Percentiles rank a stretch among this genome's conserved stretches.
These are phyloP conservation scores for Drosophila equinoxialis DNA, from an alignment of 1,140 invertebrate species.

Conservation along the genomic window DNA sequence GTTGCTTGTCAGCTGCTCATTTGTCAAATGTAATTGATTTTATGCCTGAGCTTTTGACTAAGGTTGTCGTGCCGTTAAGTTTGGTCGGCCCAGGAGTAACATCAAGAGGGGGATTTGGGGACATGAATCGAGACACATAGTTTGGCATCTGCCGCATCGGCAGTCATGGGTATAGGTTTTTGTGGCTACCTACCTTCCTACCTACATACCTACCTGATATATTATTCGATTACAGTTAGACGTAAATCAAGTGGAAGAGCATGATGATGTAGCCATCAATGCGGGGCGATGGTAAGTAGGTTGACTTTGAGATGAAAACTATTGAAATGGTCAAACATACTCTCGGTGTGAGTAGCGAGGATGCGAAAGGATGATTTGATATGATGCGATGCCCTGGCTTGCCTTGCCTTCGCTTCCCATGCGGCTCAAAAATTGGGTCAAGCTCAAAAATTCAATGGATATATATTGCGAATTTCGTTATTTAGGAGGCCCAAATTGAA, in stretches of 20 bases:
- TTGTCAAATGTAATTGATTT: constrained; percentile 81
- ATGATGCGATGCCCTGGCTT: background rate
- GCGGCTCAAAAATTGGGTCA: background rate
- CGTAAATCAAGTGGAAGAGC: constrained; percentile 80
- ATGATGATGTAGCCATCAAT: constrained; percentile 74
- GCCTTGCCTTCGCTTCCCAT: background rate
- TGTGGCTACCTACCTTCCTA: constrained; percentile 21
- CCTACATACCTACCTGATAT: constrained; percentile 58
- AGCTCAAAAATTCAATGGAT: background rate
- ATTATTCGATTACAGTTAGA: constrained; percentile 80
- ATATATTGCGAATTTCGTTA: too few relatives aligned
- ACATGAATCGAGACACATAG: constrained; percentile 8
- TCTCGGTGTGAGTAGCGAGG: constrained; percentile 9
- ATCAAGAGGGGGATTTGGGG: background rate
- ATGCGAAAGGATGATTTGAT: constrained; percentile 7
- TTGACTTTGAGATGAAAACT: constrained; percentile 47
- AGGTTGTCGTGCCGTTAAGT: constrained; percentile 56
- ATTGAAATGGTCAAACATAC: constrained; percentile 21
- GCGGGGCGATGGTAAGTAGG: constrained; percentile 24
- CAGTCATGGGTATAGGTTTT: constrained; percentile 46
- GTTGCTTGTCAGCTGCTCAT: constrained; percentile 76
- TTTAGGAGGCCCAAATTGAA: background rate
- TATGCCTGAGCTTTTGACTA: constrained; percentile 76
- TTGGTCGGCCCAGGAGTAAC: constrained; percentile 3
- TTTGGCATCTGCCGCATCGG: constrained; percentile 11